phyloP scores from a whole-genome alignment of 2,888 invertebrate genomes.

The Invenusta paracnida region DNA sequence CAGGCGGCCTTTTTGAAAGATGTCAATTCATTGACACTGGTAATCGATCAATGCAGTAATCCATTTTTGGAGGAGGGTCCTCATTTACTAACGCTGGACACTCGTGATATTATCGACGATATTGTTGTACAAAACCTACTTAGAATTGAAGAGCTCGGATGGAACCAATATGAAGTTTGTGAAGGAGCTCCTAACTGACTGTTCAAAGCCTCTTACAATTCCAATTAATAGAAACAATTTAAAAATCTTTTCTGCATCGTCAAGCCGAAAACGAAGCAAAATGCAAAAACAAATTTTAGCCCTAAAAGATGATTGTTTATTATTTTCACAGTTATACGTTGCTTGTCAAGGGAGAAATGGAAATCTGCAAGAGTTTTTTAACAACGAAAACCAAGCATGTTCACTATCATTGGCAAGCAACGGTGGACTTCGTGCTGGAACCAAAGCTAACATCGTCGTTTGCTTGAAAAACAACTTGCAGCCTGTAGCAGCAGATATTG shows the following conservation, averaged over 20 bases:
- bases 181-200: neutral
- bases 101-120: neutral
- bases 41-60: neutral
- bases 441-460: conserved; percentile 33
- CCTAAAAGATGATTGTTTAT: neutral
- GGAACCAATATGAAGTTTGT: neutral
- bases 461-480: neutral
- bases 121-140: neutral
- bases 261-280: neutral
- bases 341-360: conserved; percentile 38
- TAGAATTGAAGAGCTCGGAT: neutral
- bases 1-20: too few species aligned
- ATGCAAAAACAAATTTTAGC: neutral
- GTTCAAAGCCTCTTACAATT: neutral
- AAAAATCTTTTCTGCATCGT: neutral
- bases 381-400: conserved; percentile 40
- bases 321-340: conserved; percentile 41
- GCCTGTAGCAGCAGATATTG: neutral
- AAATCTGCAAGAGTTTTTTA: conserved; percentile 41
- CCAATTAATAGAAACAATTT: neutral
- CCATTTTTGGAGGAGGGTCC: neutral
- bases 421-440: conserved; percentile 28
- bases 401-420: conserved; percentile 36
- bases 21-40: neutral
- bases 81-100: neutral